Evolutionary conservation across 2,797 vertebrate species (phyloP), one percentile per base, ranked within the genome.

Genomic region (Tadarida brasiliensis): DNA sequence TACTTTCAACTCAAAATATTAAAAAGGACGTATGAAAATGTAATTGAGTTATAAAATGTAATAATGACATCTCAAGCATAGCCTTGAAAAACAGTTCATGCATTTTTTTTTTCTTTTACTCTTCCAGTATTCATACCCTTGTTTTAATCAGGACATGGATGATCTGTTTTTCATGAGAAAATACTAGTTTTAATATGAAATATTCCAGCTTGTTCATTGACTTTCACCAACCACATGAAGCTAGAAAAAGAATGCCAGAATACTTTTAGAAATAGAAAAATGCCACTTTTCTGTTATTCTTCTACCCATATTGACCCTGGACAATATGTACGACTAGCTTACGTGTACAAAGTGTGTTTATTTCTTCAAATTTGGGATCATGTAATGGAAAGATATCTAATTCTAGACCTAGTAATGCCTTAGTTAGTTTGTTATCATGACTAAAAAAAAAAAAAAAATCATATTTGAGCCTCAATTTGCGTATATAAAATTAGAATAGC

Each of bases 401-500:
- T 80, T 85, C 22, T 86, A 91, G 61, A 51, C 5, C 19, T 19
- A 4, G 22, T 16, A 85, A 20, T 80, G 12, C 33, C 47, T 67
- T 93, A 35, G 16, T 24, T 80, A 85, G 2, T 61, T 91, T n/a
- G 22, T 35, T 59, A 85, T 93, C 28, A 22, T 81, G 3, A 39
- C 26, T 71, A 80, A 56, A 24, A 77, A 26, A 20, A 80, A 56
- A 24, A 77, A 26, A 20, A 61, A 56, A 49, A 12, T 49, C 5
- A 59, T 73, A 83, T 80, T 87, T 67, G 17, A 87, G 10, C 22
- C 28, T 77, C 17, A 80, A 28, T 80, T 77, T 91, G 51, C 12
- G 70, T 90, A 20, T 57, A 57, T 81, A 68, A 85, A 91, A 92
- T 86, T 65, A 92, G 11, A 92, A 61, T 71, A 81, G 78, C 89